Evolutionary conservation across 2,797 vertebrate species (phyloP), one percentile per base, ranked within the genome.

Genomic region (Nannoperca australis): DNA sequence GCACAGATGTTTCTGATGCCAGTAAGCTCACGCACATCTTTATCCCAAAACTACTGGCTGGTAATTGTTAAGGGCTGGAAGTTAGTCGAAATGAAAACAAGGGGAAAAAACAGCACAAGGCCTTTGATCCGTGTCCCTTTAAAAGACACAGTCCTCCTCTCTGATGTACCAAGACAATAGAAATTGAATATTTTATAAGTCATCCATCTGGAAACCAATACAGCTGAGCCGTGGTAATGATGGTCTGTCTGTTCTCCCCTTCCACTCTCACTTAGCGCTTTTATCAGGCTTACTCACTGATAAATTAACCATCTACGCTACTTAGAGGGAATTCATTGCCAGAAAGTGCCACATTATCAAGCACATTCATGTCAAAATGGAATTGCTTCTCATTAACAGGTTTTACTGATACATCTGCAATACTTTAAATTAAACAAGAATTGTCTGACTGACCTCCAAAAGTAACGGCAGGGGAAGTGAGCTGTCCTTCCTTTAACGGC

Each of bases 181-280:
- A 67, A 76, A 54, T 85, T 91, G 70, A 91, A 93, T 91, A 89
- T 91, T 93, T 90, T 54, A 91, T 79, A 83, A 74, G 79, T 81
- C 77, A 73, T 85, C 87, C 81, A 84, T 90, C 81, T 86, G 82
- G 73, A 87, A 90, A 86, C 82, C 86, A 90, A 89, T 89, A 85
- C 91, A 84, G 70, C 68, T 3, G 64, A 81, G 82, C 69, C 13
- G 15, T 18, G 34, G 63, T 86, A 75, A 85, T 76, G 78, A 82
- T 34, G 49, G 76, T 73, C 80, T 42, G 20, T 67, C 73, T 76
- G 75, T 49, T 77, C 56, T 61, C 40, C 65, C 47, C 53, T 58
- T 82, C 47, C 42, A 13, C 38, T 34, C 68, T 76, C 67, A 22
- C 65, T 76, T 13, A 74, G 68, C 7, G 3, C 51, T 70, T 78